phyloP scores from a whole-genome alignment of 2,113 vertebrate genomes.

The Silurus meridionalis region DNA sequence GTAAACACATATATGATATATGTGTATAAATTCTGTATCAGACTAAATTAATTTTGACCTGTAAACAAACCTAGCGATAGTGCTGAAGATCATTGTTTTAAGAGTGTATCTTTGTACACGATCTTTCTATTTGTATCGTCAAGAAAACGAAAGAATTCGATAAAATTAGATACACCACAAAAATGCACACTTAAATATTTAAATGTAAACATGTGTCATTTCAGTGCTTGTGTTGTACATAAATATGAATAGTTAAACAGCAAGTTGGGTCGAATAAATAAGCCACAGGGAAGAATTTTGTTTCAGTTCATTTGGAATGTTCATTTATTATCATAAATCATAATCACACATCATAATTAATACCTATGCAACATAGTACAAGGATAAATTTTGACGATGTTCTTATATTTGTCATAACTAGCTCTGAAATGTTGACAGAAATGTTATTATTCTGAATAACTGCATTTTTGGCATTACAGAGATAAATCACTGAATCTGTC shows the following conservation, averaged over 20 bases:
- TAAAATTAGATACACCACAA: background rate
- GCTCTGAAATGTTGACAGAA: constrained; percentile 21
- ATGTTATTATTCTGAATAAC: constrained; percentile 18
- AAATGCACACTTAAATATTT: background rate
- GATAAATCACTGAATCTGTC: constrained; percentile 31
- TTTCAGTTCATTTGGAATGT: background rate
- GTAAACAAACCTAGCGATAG: too few relatives aligned
- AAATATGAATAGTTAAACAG: background rate
- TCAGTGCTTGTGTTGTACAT: background rate
- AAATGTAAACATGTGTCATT: background rate
- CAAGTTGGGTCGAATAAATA: background rate
- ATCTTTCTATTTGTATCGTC: background rate
- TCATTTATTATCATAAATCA: constrained; percentile 5
- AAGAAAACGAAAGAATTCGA: background rate
- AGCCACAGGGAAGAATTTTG: background rate
- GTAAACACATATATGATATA: too few relatives aligned
- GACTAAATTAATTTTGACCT: too few relatives aligned
- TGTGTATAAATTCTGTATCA: too few relatives aligned
- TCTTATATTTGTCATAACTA: constrained; percentile 2
- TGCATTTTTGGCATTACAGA: constrained; percentile 4
- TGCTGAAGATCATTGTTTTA: background rate
- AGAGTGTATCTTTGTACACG: background rate
- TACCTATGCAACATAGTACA: background rate
- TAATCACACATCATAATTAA: background rate
- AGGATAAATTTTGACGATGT: background rate